These are phyloP conservation scores for Dorcus parallelipipedus DNA, from an alignment of 2,888 invertebrate genomes.

Conservation along the genomic window DNA sequence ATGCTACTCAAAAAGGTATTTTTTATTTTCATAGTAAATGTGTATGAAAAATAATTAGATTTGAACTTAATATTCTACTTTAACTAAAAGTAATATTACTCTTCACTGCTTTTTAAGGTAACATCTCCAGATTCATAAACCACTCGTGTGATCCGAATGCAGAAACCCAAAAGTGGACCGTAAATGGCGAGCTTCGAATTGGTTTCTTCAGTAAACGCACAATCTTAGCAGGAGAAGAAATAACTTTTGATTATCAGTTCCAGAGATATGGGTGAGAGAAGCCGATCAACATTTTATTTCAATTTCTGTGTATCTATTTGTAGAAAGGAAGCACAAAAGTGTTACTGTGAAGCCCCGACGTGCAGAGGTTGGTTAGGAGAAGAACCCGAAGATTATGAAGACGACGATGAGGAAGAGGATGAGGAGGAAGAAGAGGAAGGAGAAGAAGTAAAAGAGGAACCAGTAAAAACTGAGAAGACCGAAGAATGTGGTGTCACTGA, in stretches of 20 bases:
- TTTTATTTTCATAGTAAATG: not conserved
- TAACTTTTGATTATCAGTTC: constrained; percentile 98
- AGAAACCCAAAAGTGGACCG: constrained; percentile 97
- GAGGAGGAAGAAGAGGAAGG: constrained; percentile 48
- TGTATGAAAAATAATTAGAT: not conserved
- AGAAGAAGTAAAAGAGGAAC: constrained; percentile 41
- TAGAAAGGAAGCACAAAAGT: constrained; percentile 93
- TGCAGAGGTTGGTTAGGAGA: constrained; percentile 97
- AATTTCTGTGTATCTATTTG: not conserved
- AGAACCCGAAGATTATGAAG: constrained; percentile 71
- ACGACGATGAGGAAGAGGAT: constrained; percentile 55
- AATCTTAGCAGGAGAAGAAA: constrained; percentile 85
- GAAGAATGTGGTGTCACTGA: constrained; percentile 34
- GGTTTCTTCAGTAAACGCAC: constrained; percentile 92
- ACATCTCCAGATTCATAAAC: constrained; percentile 95
- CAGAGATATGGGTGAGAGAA: constrained; percentile 84
- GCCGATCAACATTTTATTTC: constrained; percentile 2
- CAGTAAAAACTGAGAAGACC: constrained; percentile 19
- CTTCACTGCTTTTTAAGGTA: constrained; percentile 52
- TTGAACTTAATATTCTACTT: not conserved
- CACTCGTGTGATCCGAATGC: constrained; percentile 99
- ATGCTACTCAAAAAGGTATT: constrained; percentile 86
- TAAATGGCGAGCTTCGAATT: constrained; percentile 87
- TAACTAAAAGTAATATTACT: too few relatives aligned
- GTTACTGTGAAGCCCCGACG: constrained; percentile 84